A percentile compares a stretch with the other conserved stretches of the same genome.
phyloP scores from a whole-genome alignment of 2,113 vertebrate species.

The Leptobrachium leishanense region DNA sequence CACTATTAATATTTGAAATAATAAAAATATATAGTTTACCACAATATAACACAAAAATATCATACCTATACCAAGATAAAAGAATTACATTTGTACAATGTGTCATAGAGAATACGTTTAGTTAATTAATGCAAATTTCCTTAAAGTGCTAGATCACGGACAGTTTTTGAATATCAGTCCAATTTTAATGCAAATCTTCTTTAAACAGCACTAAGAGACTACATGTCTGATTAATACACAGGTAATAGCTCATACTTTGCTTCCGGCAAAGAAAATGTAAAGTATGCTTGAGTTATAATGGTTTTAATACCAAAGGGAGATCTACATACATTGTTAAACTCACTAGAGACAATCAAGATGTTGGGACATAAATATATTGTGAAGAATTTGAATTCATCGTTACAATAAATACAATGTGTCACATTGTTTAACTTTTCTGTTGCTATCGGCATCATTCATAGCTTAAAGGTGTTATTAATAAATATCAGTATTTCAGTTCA shows the following conservation, averaged over 20 bases:
- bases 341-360: conserved; percentile 16
- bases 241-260: background rate
- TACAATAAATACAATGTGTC: too few species aligned
- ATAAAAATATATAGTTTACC: too few species aligned
- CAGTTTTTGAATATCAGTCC: background rate
- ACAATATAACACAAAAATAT: too few species aligned
- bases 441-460: too few species aligned
- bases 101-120: too few species aligned
- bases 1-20: too few species aligned
- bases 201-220: conserved; percentile 22
- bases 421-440: too few species aligned
- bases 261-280: background rate
- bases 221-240: background rate
- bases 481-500: too few species aligned
- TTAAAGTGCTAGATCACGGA: background rate
- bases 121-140: too few species aligned
- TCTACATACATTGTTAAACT: conserved; percentile 15
- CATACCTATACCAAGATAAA: too few species aligned
- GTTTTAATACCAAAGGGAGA: conserved; percentile 31
- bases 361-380: background rate
- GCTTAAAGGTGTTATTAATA: too few species aligned
- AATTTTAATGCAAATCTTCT: background rate
- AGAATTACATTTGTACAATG: too few species aligned
- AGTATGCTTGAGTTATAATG: conserved; percentile 31
- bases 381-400: background rate